These are phyloP conservation scores for Orcinus orca DNA, from an alignment of 2,113 vertebrate species.

Conservation along the genomic window DNA sequence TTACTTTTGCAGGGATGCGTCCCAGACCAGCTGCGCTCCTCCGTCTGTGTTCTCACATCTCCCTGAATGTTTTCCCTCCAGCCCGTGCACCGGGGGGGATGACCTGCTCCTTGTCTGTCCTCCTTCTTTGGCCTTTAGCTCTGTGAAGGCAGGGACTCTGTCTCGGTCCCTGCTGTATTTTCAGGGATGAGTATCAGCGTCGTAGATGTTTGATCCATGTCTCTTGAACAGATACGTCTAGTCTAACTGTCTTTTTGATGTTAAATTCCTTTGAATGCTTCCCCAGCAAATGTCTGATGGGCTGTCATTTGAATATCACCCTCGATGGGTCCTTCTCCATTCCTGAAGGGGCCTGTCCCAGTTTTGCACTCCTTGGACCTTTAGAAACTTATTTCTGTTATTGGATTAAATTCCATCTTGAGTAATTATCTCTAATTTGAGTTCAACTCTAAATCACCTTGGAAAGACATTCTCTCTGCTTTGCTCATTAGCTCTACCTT, in stretches of 20 bases:
- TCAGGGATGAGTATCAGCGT: background rate
- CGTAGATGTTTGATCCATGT: rapidly evolving
- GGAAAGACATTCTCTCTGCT: background rate
- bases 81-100: rapidly evolving
- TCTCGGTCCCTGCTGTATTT: background rate
- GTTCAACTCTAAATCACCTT: background rate
- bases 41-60: rapidly evolving
- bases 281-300: background rate
- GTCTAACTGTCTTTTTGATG: background rate
- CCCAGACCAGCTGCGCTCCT: rapidly evolving
- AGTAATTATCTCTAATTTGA: background rate
- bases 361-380: background rate
- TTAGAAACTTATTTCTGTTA: background rate
- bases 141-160: background rate
- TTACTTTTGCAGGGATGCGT: background rate
- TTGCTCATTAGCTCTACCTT: background rate
- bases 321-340: background rate
- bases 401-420: background rate
- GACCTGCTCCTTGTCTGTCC: background rate
- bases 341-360: rapidly evolving
- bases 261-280: background rate
- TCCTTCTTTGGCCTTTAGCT: background rate
- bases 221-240: background rate
- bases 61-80: background rate
- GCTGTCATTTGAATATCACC: background rate